Percentiles rank a stretch among this genome's conserved stretches.
phyloP scores from a whole-genome alignment of 2,888 invertebrate species.

The Agrochola circellaris region DNA sequence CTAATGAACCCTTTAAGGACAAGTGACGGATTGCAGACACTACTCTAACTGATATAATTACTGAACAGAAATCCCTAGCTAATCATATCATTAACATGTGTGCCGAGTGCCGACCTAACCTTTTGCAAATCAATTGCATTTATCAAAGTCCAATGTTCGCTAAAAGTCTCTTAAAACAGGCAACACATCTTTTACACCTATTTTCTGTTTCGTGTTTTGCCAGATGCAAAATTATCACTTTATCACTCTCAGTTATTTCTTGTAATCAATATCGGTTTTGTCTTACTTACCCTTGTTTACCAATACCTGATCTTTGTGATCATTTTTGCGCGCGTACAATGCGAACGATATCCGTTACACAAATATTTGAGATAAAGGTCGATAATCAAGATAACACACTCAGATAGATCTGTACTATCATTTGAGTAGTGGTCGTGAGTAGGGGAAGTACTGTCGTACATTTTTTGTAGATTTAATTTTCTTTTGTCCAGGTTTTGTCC shows the following conservation, averaged over 20 bases:
- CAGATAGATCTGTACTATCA: slow-evolving; percentile 34
- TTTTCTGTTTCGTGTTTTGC: background rate
- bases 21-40: too few relatives aligned
- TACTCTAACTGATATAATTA: background rate
- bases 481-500: slow-evolving; percentile 5
- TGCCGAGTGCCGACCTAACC: background rate
- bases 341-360: slow-evolving; percentile 45
- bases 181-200: background rate
- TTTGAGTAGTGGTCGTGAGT: slow-evolving; percentile 27
- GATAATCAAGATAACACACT: slow-evolving; percentile 35
- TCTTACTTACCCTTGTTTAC: slow-evolving; percentile 28
- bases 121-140: background rate
- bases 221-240: background rate
- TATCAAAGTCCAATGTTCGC: background rate
- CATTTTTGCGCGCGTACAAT: slow-evolving; percentile 52
- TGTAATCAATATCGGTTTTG: background rate
- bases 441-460: background rate
- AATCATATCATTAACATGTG: background rate
- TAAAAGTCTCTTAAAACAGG: background rate
- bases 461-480: background rate
- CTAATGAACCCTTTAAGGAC: too few relatives aligned
- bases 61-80: background rate
- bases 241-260: background rate
- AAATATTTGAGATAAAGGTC: slow-evolving; percentile 61
- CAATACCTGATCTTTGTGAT: slow-evolving; percentile 50